Percentiles rank a stretch among this genome's conserved stretches.
phyloP scores from a whole-genome alignment of 2,888 invertebrate genomes.

The Thymelicus acteon region DNA sequence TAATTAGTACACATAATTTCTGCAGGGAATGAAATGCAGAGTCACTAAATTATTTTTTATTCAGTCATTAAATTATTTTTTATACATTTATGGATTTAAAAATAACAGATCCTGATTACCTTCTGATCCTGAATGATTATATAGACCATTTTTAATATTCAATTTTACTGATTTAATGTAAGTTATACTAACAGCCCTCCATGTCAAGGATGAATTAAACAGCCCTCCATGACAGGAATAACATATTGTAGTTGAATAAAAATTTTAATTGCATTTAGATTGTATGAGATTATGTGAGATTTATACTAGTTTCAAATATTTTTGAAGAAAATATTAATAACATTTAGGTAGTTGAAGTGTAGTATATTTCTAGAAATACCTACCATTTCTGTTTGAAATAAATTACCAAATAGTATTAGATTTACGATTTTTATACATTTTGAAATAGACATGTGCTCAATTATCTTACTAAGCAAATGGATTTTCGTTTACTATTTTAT shows the following conservation, averaged over 20 bases:
- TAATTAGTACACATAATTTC: too few species aligned
- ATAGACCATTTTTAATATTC: slow-evolving; percentile 9
- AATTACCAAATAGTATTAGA: slow-evolving; percentile 33
- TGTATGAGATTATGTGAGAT: slow-evolving; percentile 31
- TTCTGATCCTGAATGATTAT: too few species aligned
- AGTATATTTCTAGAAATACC: slow-evolving; percentile 8
- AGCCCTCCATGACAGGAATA: slow-evolving; percentile 8
- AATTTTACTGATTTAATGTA: background rate
- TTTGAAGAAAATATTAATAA: slow-evolving; percentile 6
- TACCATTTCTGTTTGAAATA: slow-evolving; percentile 19
- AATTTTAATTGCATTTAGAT: slow-evolving; percentile 28
- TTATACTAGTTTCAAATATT: slow-evolving; percentile 24
- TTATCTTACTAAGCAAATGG: slow-evolving; percentile 29
- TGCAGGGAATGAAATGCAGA: too few species aligned
- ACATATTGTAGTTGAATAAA: slow-evolving; percentile 1
- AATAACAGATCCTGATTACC: background rate
- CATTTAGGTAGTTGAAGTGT: slow-evolving; percentile 8
- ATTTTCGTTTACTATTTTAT: slow-evolving; percentile 14
- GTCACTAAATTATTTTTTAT: background rate
- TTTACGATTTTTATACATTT: slow-evolving; percentile 26
- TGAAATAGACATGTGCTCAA: slow-evolving; percentile 40
- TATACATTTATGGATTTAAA: slow-evolving; percentile 6
- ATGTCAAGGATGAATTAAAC: slow-evolving; percentile 10
- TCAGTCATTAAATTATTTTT: background rate
- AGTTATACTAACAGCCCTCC: slow-evolving; percentile 9